Evolutionary conservation across 2,113 vertebrate species (phyloP).

Genomic region (Callionymus lyra): DNA sequence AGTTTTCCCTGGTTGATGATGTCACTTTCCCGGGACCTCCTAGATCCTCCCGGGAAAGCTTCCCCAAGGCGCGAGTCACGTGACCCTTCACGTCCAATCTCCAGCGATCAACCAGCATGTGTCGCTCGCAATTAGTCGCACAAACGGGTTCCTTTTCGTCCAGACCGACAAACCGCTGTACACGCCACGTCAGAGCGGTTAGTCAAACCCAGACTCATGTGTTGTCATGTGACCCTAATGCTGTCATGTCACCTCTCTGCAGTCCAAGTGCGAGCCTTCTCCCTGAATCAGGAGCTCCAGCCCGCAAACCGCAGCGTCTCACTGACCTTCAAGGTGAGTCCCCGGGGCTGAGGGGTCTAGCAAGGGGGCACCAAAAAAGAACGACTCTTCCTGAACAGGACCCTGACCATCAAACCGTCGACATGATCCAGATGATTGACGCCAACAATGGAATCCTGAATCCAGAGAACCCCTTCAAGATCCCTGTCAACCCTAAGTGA

Average conservation of each 20-base stretch:
- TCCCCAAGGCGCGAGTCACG: slow-evolving; percentile 34
- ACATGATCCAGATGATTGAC: slow-evolving; percentile 74
- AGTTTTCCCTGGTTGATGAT: neutral
- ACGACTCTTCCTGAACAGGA: slow-evolving; percentile 64
- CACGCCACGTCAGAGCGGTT: slow-evolving; percentile 82
- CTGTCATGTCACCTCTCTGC: neutral
- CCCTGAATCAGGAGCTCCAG: slow-evolving; percentile 79
- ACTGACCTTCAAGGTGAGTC: slow-evolving; percentile 80
- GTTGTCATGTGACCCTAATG: too few species aligned
- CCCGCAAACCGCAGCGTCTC: slow-evolving; percentile 71
- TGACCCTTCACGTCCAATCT: slow-evolving; percentile 74
- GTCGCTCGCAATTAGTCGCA: slow-evolving; percentile 66
- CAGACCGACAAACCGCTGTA: slow-evolving; percentile 90
- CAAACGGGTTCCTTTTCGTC: slow-evolving; percentile 85
- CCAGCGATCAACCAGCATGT: slow-evolving; percentile 64
- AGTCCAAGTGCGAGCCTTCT: slow-evolving; percentile 73
- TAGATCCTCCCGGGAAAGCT: slow-evolving; percentile 71
- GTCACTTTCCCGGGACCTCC: slow-evolving; percentile 8
- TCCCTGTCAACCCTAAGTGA: slow-evolving; percentile 86
- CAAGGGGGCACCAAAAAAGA: neutral
- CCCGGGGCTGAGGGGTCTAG: too few species aligned
- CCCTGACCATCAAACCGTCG: slow-evolving; percentile 72
- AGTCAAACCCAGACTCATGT: neutral
- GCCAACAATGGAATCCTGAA: slow-evolving; percentile 81
- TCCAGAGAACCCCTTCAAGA: slow-evolving; percentile 83